Conservation (phyloP, 2,888 invertebrate species). For the Hydropsyche betteni region DNA sequence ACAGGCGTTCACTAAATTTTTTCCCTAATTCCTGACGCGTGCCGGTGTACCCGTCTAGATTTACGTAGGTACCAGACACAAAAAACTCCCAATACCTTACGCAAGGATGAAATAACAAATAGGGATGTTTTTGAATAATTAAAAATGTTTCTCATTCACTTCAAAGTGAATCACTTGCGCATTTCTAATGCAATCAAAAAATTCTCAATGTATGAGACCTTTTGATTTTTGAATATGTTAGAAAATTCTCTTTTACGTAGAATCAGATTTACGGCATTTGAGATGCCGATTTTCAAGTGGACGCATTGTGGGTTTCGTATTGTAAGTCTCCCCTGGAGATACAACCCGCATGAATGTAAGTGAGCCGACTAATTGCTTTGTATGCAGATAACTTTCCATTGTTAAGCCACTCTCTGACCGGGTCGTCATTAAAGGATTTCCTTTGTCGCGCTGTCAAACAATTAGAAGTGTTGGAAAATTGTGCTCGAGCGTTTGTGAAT, state of each 20-base stretch:
- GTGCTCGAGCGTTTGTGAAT: conserved; percentile 1
- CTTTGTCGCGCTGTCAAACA: conserved; percentile 34
- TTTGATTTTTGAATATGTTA: too few species aligned
- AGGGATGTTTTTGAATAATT: conserved; percentile 46
- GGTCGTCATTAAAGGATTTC: conserved; percentile 41
- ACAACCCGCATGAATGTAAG: conserved; percentile 43
- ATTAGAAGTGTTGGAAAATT: conserved; percentile 39
- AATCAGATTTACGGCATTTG: too few species aligned
- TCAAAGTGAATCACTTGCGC: not conserved
- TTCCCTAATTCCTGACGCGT: conserved; percentile 48
- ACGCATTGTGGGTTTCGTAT: not conserved
- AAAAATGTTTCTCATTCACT: conserved; percentile 36
- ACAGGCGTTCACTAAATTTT: conserved; percentile 44
- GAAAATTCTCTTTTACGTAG: too few species aligned
- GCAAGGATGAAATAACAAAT: conserved; percentile 4
- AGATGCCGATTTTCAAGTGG: too few species aligned
- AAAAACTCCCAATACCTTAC: conserved; percentile 19
- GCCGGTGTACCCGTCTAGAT: conserved; percentile 34
- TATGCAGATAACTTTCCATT: conserved; percentile 45
- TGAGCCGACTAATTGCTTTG: conserved; percentile 47
- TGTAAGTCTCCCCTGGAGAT: conserved; percentile 17
- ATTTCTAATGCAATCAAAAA: too few species aligned
- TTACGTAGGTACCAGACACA: conserved; percentile 23
- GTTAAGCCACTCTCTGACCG: conserved; percentile 36
- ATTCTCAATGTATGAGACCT: too few species aligned